Base-by-base conservation (phyloP, 2,797 vertebrate genomes). In the Rousettus madagascariensis region DNA sequence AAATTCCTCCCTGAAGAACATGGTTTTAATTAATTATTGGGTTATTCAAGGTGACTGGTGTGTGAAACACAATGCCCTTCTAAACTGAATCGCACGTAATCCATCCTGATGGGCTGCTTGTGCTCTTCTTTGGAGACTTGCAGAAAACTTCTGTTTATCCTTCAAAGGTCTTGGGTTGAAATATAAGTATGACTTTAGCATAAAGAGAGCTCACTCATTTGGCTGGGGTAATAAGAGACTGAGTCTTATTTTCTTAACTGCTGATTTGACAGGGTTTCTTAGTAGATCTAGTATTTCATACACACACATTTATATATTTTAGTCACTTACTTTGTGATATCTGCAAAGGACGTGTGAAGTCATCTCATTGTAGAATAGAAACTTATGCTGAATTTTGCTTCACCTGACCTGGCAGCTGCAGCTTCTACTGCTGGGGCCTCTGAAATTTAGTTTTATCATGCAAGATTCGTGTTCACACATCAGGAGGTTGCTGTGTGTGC, bases 11-110 rank as follows among this genome's bases (percentile, higher is more conserved):
- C 82, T 36, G 69, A 36, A 61, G 68, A 86, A 95, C 74, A 59
- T 91, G 87, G 74, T 89, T 96, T 97, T 97, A 96, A 96, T 97
- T 96, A 96, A 96, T 96, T 92, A 95, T 69, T 93, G 69, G 63
- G 55, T 96, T 89, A 96, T 96, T 95, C 95, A 94, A 94, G 92
- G 85, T 96, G 96, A 96, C 88, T 97, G 92, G 63, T 82, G 90
- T 86, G 92, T 95, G 94, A 97, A 96, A 92, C 1, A 0, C 86
- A 93, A 95, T 95, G 89, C 61, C 19, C 78, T 95, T 16, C 0
- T 95, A 96, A 97, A 97, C 74, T 57, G 92, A 91, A 41, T 68
- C 66, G 41, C 84, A 66, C 19, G 33, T 74, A 80, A 65, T 88
- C 57, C 72, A 90, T 59, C 69, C 77, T 36, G 43, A 89, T 28